Evolutionary conservation across 2,888 invertebrate genomes (phyloP).

Genomic region (Alloscopus bannaensis): DNA sequence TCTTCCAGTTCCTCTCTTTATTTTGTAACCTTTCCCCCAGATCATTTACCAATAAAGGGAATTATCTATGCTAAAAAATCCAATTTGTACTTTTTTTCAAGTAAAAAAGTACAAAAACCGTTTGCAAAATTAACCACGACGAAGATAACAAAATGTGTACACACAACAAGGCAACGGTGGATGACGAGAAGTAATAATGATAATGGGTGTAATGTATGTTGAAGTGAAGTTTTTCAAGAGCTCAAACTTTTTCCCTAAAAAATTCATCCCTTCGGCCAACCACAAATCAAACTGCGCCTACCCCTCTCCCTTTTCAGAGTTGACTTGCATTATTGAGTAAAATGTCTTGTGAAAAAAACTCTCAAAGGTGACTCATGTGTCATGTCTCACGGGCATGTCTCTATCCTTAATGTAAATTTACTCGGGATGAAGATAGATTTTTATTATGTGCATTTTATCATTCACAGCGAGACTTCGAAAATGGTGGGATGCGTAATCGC

Average conservation of each 20-base stretch:
- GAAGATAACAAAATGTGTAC: no score
- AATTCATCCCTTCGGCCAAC: slow-evolving; percentile 48
- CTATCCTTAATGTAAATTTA: slow-evolving; percentile 24
- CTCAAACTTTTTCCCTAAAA: slow-evolving; percentile 21
- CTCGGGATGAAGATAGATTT: background rate
- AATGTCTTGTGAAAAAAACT: slow-evolving; percentile 29
- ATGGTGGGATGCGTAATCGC: background rate
- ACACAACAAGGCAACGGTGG: background rate
- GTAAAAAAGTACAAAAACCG: no score
- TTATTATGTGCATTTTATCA: background rate
- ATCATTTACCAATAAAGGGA: no score
- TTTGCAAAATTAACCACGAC: no score
- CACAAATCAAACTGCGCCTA: slow-evolving; percentile 59
- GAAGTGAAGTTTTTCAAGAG: no score
- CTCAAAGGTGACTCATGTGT: slow-evolving; percentile 47
- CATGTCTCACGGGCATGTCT: slow-evolving; percentile 36
- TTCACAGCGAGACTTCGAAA: background rate
- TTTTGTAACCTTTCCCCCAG: no score
- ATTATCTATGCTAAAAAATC: slow-evolving; percentile 17
- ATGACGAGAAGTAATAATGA: background rate
- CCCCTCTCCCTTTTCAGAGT: slow-evolving; percentile 12
- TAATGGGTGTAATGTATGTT: no score
- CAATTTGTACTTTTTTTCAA: slow-evolving; percentile 23
- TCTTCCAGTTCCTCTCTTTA: no score
- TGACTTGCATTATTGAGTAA: slow-evolving; percentile 35